phyloP scores from a whole-genome alignment of 2,797 vertebrate genomes.

The Sebastes hubbsi region DNA sequence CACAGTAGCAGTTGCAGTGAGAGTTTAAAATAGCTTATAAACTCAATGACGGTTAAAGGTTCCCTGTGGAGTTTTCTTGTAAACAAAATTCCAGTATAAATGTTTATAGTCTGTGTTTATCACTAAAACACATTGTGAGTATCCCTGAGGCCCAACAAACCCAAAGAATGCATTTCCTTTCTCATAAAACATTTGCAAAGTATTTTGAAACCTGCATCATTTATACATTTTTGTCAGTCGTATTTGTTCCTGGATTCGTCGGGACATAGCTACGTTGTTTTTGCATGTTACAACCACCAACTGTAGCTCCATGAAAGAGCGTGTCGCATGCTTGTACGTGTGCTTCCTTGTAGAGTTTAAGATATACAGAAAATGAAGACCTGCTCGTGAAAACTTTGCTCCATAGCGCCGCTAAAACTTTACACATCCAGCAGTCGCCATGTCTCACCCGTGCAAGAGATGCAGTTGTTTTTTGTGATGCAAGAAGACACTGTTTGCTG shows the following conservation, averaged over 20 bases:
- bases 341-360: background rate
- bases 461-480: background rate
- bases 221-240: background rate
- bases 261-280: too few species aligned
- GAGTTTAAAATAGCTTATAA: background rate
- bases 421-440: background rate
- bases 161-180: background rate
- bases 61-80: background rate
- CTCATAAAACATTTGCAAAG: background rate
- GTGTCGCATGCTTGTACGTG: background rate
- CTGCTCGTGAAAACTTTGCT: background rate
- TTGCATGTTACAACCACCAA: background rate
- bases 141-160: background rate
- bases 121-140: background rate
- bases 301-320: background rate
- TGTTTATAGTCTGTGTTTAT: conserved; percentile 1
- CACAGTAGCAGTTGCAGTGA: background rate
- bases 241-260: too few species aligned
- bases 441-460: background rate
- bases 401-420: background rate
- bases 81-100: background rate
- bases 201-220: background rate
- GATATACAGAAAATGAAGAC: background rate
- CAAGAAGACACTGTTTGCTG: background rate
- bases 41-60: background rate